Evolutionary conservation across 2,797 vertebrate species (phyloP).

Genomic region (Triplophysa bombifrons): DNA sequence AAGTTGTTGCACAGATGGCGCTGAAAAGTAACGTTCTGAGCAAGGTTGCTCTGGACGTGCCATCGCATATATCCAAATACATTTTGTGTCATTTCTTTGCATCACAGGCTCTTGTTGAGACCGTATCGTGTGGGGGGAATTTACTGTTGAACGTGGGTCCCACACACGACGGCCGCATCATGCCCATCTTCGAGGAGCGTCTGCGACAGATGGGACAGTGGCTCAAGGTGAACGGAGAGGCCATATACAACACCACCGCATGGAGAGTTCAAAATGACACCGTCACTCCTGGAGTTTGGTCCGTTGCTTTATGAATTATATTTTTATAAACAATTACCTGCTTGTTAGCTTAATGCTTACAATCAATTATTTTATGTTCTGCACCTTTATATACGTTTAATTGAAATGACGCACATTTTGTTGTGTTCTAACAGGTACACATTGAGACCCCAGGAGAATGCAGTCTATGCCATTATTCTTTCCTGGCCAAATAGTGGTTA

Average conservation of each 20-base stretch:
- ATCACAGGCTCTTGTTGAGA: conserved; percentile 86
- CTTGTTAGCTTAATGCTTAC: neutral
- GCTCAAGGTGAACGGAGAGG: conserved; percentile 89
- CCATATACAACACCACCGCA: conserved; percentile 85
- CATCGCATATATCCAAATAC: neutral
- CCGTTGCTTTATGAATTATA: conserved; percentile 47
- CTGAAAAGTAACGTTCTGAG: too few relatives aligned
- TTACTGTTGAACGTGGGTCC: conserved; percentile 93
- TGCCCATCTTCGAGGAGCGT: conserved; percentile 90
- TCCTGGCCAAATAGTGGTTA: conserved; percentile 81
- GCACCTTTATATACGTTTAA: too few relatives aligned
- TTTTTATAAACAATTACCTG: neutral
- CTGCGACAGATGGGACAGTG: conserved; percentile 90
- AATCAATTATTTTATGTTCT: too few relatives aligned
- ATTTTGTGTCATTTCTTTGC: conserved; percentile 20
- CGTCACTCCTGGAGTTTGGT: conserved; percentile 83
- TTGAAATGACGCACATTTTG: neutral
- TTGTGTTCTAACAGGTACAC: conserved; percentile 84
- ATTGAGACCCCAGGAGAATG: conserved; percentile 73
- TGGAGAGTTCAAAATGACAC: conserved; percentile 91
- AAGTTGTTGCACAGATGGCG: too few relatives aligned
- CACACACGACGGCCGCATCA: conserved; percentile 86
- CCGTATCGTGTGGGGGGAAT: conserved; percentile 93
- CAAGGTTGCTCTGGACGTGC: too few relatives aligned
- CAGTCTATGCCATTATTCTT: conserved; percentile 84